Percentiles rank a stretch among this genome's conserved stretches.
Conservation (phyloP, 2,888 invertebrate species). For the Ariolimax columbianus region DNA sequence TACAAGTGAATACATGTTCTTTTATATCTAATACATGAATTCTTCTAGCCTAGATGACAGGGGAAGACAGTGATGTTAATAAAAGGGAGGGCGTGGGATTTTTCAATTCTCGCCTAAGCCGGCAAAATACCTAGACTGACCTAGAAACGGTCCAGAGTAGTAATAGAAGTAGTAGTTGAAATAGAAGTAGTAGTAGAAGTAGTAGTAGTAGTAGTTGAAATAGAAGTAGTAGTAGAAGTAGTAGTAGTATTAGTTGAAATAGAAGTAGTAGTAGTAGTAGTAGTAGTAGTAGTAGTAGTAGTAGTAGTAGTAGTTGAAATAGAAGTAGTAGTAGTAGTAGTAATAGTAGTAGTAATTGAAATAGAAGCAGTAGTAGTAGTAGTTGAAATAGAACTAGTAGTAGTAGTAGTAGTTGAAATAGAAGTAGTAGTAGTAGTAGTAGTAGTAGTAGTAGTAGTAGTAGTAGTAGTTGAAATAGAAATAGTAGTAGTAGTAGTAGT, state of each 20-base stretch:
- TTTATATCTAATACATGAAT: too few species aligned
- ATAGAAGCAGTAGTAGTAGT: not conserved
- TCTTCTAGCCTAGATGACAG: too few species aligned
- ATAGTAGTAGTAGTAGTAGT: not conserved
- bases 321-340: not conserved
- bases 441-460: not conserved
- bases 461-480: not conserved
- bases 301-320: not conserved
- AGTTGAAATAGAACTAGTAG: not conserved
- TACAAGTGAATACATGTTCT: too few species aligned
- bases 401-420: not conserved
- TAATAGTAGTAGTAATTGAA: not conserved
- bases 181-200: not conserved
- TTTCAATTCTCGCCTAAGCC: too few species aligned
- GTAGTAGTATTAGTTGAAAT: not conserved
- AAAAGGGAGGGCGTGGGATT: too few species aligned
- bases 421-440: not conserved
- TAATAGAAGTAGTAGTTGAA: too few species aligned
- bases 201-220: not conserved
- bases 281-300: constrained; percentile 8
- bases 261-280: not conserved
- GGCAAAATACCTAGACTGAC: too few species aligned
- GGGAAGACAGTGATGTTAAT: too few species aligned
- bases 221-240: not conserved
- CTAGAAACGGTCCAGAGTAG: too few species aligned